These are phyloP conservation scores for Brassicogethes aeneus DNA, from an alignment of 2,888 invertebrate genomes.

Conservation along the genomic window DNA sequence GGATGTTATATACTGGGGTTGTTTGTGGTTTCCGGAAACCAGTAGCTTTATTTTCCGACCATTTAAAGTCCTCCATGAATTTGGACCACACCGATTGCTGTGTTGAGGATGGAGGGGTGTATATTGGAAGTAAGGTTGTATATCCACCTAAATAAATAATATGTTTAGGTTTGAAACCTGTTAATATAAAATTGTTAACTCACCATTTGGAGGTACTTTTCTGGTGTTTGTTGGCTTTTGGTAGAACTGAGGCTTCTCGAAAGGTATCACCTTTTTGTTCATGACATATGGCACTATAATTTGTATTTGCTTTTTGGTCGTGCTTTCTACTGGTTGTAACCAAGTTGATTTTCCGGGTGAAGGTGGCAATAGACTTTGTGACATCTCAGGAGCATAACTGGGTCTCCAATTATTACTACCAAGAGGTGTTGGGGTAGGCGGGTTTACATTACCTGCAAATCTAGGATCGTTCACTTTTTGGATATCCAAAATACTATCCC, in stretches of 20 bases:
- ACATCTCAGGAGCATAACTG: background rate
- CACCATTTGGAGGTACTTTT: background rate
- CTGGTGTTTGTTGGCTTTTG: too few relatives aligned
- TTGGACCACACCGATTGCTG: slow-evolving; percentile 32
- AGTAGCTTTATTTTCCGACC: slow-evolving; percentile 43
- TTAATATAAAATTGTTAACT: background rate
- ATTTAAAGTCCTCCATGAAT: slow-evolving; percentile 44
- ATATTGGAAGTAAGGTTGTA: slow-evolving; percentile 32
- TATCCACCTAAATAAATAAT: slow-evolving; percentile 15
- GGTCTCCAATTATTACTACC: slow-evolving; percentile 29
- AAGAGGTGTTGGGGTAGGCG: slow-evolving; percentile 25
- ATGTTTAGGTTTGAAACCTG: background rate
- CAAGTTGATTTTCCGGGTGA: slow-evolving; percentile 20
- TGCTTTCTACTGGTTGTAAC: slow-evolving; percentile 18
- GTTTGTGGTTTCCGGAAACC: slow-evolving; percentile 25
- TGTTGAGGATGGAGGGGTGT: slow-evolving; percentile 30
- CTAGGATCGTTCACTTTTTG: slow-evolving; percentile 10
- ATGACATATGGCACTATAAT: slow-evolving; percentile 73
- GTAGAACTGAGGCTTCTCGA: slow-evolving; percentile 12
- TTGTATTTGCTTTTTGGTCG: slow-evolving; percentile 49
- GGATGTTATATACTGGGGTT: slow-evolving; percentile 42
- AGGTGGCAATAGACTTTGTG: background rate
- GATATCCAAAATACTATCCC: slow-evolving; percentile 11
- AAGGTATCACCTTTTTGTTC: slow-evolving; percentile 28
- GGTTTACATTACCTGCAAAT: slow-evolving; percentile 6